These are phyloP conservation scores for Neolamprologus cancellatus DNA, from an alignment of 2,113 vertebrate genomes.

Conservation along the genomic window DNA sequence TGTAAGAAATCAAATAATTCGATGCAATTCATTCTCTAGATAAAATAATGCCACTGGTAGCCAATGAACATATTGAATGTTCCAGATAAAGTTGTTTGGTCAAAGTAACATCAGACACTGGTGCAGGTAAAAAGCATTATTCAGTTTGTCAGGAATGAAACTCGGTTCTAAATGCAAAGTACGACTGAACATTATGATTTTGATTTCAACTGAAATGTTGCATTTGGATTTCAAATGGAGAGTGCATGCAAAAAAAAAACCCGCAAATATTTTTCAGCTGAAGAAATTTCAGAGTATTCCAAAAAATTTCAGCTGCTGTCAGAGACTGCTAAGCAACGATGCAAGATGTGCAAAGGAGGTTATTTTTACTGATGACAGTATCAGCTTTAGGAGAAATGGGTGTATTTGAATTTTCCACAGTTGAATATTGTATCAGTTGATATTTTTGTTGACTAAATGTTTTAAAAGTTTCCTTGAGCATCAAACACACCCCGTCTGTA, in stretches of 20 bases:
- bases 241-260: background rate
- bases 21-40: background rate
- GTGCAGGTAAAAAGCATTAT: background rate
- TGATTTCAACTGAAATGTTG: rapidly evolving
- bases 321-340: background rate
- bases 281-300: background rate
- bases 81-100: background rate
- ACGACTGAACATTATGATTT: background rate
- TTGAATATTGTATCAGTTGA: background rate
- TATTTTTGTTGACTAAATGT: background rate
- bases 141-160: background rate
- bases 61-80: background rate
- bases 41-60: background rate
- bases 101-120: background rate
- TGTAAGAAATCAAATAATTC: background rate
- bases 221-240: background rate
- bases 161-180: background rate
- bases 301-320: background rate
- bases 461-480: background rate
- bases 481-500: background rate
- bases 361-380: background rate
- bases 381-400: background rate
- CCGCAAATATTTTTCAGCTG: background rate
- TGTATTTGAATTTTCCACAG: background rate
- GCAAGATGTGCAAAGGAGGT: background rate